Evolutionary conservation across 2,888 invertebrate species (phyloP).

Genomic region (Ormyrus rosae): DNA sequence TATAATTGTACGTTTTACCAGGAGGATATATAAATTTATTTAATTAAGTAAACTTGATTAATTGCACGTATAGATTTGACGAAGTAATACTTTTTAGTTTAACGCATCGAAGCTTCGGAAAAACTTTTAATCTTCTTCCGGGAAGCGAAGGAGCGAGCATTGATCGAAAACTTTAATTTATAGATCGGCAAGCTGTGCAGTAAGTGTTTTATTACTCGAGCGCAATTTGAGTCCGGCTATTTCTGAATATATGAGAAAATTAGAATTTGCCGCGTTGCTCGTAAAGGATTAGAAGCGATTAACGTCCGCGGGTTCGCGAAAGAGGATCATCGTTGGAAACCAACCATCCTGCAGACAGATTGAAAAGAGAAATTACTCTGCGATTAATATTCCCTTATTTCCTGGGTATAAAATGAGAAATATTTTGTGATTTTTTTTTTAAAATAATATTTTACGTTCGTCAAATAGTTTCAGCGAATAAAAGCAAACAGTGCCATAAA

Average conservation of each 20-base stretch:
- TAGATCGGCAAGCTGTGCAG: not conserved
- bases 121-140: too few species aligned
- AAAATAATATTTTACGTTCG: too few species aligned
- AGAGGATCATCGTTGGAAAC: conserved; percentile 38
- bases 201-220: not conserved
- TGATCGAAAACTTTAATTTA: conserved; percentile 7
- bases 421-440: too few species aligned
- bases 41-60: too few species aligned
- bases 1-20: too few species aligned
- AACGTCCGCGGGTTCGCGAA: conserved; percentile 17
- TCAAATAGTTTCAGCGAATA: too few species aligned
- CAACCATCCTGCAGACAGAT: conserved; percentile 16
- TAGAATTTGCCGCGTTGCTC: conserved; percentile 38
- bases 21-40: too few species aligned
- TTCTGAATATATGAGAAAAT: conserved; percentile 40
- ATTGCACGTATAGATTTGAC: too few species aligned
- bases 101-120: too few species aligned
- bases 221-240: not conserved
- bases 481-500: too few species aligned
- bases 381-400: conserved; percentile 32
- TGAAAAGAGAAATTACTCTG: conserved; percentile 48
- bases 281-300: conserved; percentile 47
- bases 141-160: too few species aligned
- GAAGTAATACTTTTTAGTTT: too few species aligned
- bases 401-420: not conserved